Evolutionary conservation across 2,797 vertebrate genomes (phyloP), one percentile per base, ranked within the genome.

Genomic region (Jordanella pulchra): DNA sequence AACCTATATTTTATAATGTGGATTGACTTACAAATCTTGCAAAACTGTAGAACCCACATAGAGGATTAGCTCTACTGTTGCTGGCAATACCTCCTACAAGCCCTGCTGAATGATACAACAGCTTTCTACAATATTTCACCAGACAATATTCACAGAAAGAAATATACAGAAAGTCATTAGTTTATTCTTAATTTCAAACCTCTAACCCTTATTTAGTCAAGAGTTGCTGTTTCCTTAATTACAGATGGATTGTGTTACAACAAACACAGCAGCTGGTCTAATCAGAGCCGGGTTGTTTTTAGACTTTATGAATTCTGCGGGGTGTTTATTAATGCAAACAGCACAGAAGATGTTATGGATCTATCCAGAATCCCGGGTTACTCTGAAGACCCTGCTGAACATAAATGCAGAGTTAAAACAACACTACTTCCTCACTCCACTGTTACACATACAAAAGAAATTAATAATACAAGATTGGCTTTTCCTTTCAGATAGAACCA

Each of bases 211-310:
- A 17, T 39, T 15, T 63, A 42, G 15, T 42, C 35, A 25, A 39
- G 47, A 48, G 35, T 42, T 63, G 35, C 35, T n/a, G n/a, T 63
- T 63, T 15, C n/a, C 23, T 25, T 42, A 63, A 61, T 32, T 61
- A 61, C 39, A 35, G 30, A n/a, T 10, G 1, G 11, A 10, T 39
- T 39, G 58, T 61, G 18, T 61, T 61, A 39, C 18, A 61, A 39
- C 17, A 21, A 61, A 39, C 17, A 11, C 32, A 61, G 58, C 30
- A 39, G 21, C 30, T 35, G 30, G 58, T 12, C 32, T 39, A 35
- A 63, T n/a, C 39, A 63, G 12, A 42, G 35, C 60, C n/a, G 60
- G 60, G 35, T 63, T 63, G 60, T 42, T 63, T 18, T 63, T 42
- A n/a, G 12, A 35, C 18, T 60, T 35, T 35, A 10, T 0, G 27